Evolutionary conservation across 1,140 invertebrate species (phyloP).

Genomic region (Drosophila seguyi): DNA sequence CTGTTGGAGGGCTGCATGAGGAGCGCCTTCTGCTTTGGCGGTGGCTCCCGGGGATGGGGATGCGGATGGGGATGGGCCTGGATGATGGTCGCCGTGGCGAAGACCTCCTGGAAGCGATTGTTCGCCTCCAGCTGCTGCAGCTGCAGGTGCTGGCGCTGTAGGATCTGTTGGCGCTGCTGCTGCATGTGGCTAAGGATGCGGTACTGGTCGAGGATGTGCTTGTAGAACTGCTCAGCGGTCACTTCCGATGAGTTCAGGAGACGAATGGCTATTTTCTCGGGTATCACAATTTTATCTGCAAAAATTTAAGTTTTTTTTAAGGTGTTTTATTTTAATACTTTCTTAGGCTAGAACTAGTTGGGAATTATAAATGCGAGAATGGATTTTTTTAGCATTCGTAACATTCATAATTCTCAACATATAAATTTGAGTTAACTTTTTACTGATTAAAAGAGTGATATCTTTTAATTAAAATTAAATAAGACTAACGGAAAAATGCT

Average conservation of each 20-base stretch:
- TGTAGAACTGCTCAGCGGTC: slow-evolving; percentile 83
- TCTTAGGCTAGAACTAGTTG: not conserved
- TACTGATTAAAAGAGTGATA: no score
- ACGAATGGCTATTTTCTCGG: slow-evolving; percentile 84
- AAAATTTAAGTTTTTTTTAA: not conserved
- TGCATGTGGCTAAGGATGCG: slow-evolving; percentile 77
- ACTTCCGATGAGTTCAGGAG: slow-evolving; percentile 83
- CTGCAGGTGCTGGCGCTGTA: slow-evolving; percentile 79
- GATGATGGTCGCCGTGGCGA: slow-evolving; percentile 81
- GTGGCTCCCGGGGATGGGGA: slow-evolving; percentile 59
- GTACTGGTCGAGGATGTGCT: slow-evolving; percentile 82
- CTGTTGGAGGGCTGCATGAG: slow-evolving; percentile 28
- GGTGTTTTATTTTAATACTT: not conserved
- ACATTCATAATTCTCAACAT: no score
- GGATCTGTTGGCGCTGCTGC: slow-evolving; percentile 73
- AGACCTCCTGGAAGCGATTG: slow-evolving; percentile 82
- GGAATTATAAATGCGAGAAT: not conserved
- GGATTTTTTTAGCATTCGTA: no score
- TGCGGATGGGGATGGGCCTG: slow-evolving; percentile 70
- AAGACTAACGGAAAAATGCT: no score
- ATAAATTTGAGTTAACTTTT: no score
- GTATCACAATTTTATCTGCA: slow-evolving; percentile 85
- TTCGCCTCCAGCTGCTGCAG: slow-evolving; percentile 78
- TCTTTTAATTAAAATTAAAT: no score
- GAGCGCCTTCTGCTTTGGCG: slow-evolving; percentile 59